phyloP scores from a whole-genome alignment of 2,113 vertebrate species.

The Lepus americanus region DNA sequence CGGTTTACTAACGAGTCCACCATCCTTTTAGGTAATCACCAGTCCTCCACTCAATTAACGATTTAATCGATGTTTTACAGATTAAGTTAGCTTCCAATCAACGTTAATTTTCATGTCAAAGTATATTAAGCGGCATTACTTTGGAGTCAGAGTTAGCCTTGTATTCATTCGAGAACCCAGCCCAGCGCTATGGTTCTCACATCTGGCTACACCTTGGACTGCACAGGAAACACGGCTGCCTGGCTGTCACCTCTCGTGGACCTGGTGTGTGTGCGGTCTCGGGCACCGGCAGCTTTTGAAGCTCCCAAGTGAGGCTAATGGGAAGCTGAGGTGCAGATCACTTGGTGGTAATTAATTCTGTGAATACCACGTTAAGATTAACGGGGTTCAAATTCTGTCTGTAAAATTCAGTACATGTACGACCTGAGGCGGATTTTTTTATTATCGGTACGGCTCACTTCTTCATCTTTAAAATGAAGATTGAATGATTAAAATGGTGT shows the following conservation, averaged over 20 bases:
- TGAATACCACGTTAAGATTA: neutral
- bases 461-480: neutral
- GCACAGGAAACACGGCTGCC: neutral
- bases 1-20: neutral
- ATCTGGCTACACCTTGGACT: neutral
- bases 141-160: neutral
- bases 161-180: neutral
- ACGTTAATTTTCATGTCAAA: constrained; percentile 54
- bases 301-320: neutral
- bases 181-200: neutral
- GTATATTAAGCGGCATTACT: neutral
- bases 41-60: neutral
- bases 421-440: neutral
- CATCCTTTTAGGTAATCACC: constrained; percentile 15
- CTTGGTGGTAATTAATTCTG: neutral
- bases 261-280: neutral
- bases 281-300: neutral
- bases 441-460: neutral
- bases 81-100: constrained; percentile 28
- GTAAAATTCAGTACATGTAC: neutral
- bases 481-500: neutral
- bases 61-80: neutral
- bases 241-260: neutral
- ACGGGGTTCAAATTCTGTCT: neutral
- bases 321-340: neutral